phyloP scores from a whole-genome alignment of 2,888 invertebrate species.

The Diadegma fenestrale region DNA sequence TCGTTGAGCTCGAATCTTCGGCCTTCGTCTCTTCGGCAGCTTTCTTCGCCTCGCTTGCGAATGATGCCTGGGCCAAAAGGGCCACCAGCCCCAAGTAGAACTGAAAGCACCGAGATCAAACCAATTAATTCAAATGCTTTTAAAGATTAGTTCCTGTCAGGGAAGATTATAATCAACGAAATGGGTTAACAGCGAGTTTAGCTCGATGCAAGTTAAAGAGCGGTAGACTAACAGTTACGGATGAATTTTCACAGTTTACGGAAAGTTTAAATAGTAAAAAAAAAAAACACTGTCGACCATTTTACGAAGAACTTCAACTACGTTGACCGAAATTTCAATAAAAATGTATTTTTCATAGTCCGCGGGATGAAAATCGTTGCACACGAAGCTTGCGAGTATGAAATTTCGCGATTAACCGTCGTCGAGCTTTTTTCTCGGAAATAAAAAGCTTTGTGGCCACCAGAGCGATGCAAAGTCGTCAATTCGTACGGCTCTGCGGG shows the following conservation, averaged over 20 bases:
- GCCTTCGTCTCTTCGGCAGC: constrained; percentile 79
- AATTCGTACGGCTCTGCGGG: background rate
- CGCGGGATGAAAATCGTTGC: constrained; percentile 45
- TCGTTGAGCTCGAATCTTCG: constrained; percentile 68
- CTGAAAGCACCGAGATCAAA: constrained; percentile 85
- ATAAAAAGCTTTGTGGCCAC: constrained; percentile 5
- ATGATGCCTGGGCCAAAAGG: constrained; percentile 89
- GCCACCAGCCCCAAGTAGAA: constrained; percentile 90
- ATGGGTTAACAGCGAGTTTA: background rate
- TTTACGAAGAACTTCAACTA: constrained; percentile 46
- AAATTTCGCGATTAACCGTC: constrained; percentile 2
- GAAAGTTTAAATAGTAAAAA: background rate
- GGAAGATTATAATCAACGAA: background rate
- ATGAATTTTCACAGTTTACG: background rate
- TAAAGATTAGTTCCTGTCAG: background rate
- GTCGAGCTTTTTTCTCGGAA: background rate
- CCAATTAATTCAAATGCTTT: constrained; percentile 35
- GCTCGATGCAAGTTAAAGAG: background rate
- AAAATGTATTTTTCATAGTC: background rate
- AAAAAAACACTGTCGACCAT: constrained; percentile 41
- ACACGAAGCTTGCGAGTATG: constrained; percentile 29
- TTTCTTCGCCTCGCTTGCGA: constrained; percentile 89
- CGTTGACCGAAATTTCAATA: constrained; percentile 13
- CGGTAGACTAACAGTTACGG: background rate
- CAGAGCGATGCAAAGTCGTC: background rate